These are phyloP conservation scores for Megaleporinus macrocephalus DNA, from an alignment of 2,113 vertebrate genomes.

Conservation along the genomic window DNA sequence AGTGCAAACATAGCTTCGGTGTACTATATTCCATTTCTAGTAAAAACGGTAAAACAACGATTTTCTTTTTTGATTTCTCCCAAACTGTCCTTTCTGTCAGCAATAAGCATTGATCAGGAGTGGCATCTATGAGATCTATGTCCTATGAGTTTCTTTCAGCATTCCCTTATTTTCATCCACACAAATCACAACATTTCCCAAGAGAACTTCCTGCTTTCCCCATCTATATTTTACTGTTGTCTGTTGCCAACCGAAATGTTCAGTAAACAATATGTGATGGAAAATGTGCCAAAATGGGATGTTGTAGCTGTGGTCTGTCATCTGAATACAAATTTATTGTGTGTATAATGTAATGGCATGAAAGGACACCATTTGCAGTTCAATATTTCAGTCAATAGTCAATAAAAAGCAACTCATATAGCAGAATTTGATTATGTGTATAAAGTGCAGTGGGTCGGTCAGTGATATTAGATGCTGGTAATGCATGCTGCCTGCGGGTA, in stretches of 20 bases:
- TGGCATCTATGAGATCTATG: conserved; percentile 67
- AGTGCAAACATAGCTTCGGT: too few relatives aligned
- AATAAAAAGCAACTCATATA: background rate
- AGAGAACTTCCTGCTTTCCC: conserved; percentile 56
- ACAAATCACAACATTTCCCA: conserved; percentile 79
- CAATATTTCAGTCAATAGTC: background rate
- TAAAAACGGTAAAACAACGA: background rate
- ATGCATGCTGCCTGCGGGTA: background rate
- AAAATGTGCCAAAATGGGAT: conserved; percentile 68
- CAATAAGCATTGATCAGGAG: conserved; percentile 65
- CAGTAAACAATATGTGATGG: background rate
- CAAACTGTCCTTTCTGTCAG: conserved; percentile 34
- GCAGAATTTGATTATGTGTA: background rate
- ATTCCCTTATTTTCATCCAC: conserved; percentile 71
- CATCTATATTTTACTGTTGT: conserved; percentile 59
- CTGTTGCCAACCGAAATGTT: conserved; percentile 50
- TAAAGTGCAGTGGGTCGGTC: background rate
- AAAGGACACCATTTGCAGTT: background rate
- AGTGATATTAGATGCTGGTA: background rate
- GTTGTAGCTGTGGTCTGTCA: conserved; percentile 37
- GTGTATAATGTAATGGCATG: background rate
- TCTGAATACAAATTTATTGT: conserved; percentile 8
- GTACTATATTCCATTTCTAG: too few relatives aligned
- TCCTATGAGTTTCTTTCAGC: conserved; percentile 70
- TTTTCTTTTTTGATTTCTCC: conserved; percentile 51